phyloP scores from a whole-genome alignment of 2,113 vertebrate genomes.

The Pseudorasbora parva region DNA sequence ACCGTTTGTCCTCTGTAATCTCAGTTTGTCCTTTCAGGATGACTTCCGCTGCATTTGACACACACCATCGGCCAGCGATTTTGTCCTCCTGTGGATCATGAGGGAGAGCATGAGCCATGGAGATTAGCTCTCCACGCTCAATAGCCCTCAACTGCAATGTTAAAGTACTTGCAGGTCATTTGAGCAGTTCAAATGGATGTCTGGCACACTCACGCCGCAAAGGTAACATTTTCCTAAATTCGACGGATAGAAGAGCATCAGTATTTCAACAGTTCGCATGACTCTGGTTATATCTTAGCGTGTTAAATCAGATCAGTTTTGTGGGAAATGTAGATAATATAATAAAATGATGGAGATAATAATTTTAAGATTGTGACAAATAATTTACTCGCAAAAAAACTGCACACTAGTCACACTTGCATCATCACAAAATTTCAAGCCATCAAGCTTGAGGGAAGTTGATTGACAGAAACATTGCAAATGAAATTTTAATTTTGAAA shows the following conservation, averaged over 20 bases:
- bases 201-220: not conserved
- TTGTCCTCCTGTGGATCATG: constrained; percentile 23
- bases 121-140: constrained; percentile 29
- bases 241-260: not conserved
- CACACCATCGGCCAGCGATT: constrained; percentile 21
- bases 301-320: not conserved
- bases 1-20: constrained; percentile 38
- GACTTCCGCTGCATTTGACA: constrained; percentile 35
- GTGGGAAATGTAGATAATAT: not conserved
- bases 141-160: constrained; percentile 5
- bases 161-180: constrained; percentile 28
- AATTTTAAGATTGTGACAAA: too few relatives aligned
- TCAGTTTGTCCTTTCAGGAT: constrained; percentile 37
- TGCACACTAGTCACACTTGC: not conserved
- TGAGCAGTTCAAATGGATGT: constrained; percentile 8
- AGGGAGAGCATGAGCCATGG: not conserved
- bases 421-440: not conserved
- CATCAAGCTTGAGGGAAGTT: not conserved
- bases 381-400: too few relatives aligned
- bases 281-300: not conserved
- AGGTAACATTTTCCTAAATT: not conserved
- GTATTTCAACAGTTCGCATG: not conserved
- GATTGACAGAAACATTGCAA: not conserved
- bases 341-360: too few relatives aligned
- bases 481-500: not conserved